Evolutionary conservation across 1,140 invertebrate species (phyloP), one percentile per base, ranked within the genome.

Genomic region (Macrosteles quadrilineatus): DNA sequence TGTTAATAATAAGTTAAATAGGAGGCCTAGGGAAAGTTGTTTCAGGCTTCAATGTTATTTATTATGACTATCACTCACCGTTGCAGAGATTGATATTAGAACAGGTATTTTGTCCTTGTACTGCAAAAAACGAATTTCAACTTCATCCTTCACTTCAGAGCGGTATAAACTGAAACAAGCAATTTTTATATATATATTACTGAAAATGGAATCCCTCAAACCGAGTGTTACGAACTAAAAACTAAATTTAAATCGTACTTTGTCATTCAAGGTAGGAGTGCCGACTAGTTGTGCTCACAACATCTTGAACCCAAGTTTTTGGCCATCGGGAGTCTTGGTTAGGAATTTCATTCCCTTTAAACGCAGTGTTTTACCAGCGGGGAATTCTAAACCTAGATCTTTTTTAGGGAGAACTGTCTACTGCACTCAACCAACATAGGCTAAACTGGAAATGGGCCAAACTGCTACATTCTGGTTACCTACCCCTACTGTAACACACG

Each of bases 61-160:
- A n/a, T n/a, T n/a, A n/a, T n/a, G n/a, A n/a, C n/a, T n/a, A n/a
- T n/a, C n/a, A n/a, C 77, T 81, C 83, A 92, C 90, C 78, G 91
- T 88, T 79, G 84, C 86, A 19, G 86, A 87, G 55, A 91, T 82
- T 78, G 87, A 85, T 1, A 91, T 83, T 71, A 91, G 86, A 12
- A 85, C 71, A 23, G 91, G 90, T 73, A 93, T 80, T 76, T 86
- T 89, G 74, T 91, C 88, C 76, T 90, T 88, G 55, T 88, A 87
- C n/a, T 85, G 81, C 65, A 86, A 82, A 79, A 94, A 96, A 74
- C 84, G 84, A 14, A 84, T 80, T 78, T 91, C 87, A 1, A 87
- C 87, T 43, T 87, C 87, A 50, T 85, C 81, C 68, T 87, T 80
- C 69, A 81, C 82, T 62, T 85, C 83, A 4, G 89, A 85, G n/a